Evolutionary conservation across 2,113 vertebrate genomes (phyloP).

Genomic region (Tichodroma muraria): DNA sequence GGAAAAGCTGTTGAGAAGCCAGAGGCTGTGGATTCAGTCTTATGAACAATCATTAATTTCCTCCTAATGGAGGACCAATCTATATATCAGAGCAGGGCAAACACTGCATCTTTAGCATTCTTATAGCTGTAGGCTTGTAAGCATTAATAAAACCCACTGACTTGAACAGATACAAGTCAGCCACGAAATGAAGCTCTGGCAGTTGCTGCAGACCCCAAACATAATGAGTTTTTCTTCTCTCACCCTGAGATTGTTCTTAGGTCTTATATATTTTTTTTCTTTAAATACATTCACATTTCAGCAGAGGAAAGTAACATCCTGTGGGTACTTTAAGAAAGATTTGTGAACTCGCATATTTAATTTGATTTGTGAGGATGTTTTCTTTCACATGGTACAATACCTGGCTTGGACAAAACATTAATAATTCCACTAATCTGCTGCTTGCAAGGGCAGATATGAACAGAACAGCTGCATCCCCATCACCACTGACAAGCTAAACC

Average conservation of each 20-base stretch:
- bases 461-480: background rate
- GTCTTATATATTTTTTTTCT: background rate
- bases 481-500: background rate
- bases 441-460: background rate
- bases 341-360: background rate
- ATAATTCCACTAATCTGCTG: background rate
- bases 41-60: constrained; percentile 13
- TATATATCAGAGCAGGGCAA: constrained; percentile 19
- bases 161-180: constrained; percentile 23
- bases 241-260: background rate
- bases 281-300: background rate
- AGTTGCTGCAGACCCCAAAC: background rate
- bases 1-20: background rate
- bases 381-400: background rate
- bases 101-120: constrained; percentile 21
- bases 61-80: constrained; percentile 46
- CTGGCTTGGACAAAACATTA: background rate
- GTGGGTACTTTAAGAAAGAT: background rate
- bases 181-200: background rate
- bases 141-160: constrained; percentile 45
- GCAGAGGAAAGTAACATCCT: background rate
- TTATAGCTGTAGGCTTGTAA: constrained; percentile 32
- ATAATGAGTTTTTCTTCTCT: background rate
- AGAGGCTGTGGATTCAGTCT: constrained; percentile 8
- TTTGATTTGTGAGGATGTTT: background rate